Conservation (phyloP, 2,888 invertebrate species). For the Sarcophaga carnaria region DNA sequence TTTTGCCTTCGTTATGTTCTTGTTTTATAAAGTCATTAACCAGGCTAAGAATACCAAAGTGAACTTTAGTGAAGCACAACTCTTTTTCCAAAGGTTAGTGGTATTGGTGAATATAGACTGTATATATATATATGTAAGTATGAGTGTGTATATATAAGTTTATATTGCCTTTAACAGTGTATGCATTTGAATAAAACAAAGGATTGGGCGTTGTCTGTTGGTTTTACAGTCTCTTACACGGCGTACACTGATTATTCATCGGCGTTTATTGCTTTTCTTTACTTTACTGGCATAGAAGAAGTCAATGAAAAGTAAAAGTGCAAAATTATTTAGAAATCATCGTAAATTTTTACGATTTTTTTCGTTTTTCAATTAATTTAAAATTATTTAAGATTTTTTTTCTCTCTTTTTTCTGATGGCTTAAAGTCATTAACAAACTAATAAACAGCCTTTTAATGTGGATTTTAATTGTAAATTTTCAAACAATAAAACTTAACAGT, state of each 20-base stretch:
- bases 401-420: neutral
- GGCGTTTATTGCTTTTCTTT: neutral
- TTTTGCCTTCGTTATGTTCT: constrained; percentile 28
- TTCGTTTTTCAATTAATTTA: constrained; percentile 1
- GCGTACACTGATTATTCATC: neutral
- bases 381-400: neutral
- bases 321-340: neutral
- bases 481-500: neutral
- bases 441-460: neutral
- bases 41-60: constrained; percentile 45
- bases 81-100: neutral
- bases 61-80: constrained; percentile 38
- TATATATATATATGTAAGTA: neutral
- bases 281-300: neutral
- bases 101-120: neutral
- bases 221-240: neutral
- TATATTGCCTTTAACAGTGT: neutral
- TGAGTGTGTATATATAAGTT: neutral
- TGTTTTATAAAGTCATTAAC: constrained; percentile 29
- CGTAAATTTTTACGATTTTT: neutral
- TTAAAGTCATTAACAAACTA: neutral
- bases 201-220: constrained; percentile 68
- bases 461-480: neutral
- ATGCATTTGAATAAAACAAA: constrained; percentile 55
- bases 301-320: constrained; percentile 54